Conservation (phyloP, 2,113 vertebrate genomes). For the Crotalus horridus region DNA sequence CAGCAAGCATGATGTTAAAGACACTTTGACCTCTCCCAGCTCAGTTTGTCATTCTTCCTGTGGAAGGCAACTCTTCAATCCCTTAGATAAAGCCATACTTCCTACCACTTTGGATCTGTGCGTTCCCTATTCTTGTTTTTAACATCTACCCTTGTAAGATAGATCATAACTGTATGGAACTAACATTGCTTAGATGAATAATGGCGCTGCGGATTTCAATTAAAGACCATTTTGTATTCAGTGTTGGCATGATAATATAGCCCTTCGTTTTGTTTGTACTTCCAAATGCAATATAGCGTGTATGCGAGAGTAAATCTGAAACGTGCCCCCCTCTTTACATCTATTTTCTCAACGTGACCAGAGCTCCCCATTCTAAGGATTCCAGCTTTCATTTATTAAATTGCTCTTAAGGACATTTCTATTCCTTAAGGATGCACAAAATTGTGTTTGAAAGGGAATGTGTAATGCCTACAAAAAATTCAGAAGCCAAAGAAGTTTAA, state of each 20-base stretch:
- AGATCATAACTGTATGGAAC: constrained; percentile 19
- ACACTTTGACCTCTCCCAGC: neutral
- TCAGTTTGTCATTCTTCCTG: constrained; percentile 17
- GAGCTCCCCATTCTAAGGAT: neutral
- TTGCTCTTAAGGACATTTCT: neutral
- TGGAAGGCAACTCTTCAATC: constrained; percentile 20
- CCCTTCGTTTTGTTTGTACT: neutral
- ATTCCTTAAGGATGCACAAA: neutral
- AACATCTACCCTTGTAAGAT: constrained; percentile 21
- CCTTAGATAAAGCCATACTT: constrained; percentile 13
- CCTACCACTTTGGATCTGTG: neutral
- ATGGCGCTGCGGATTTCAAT: constrained; percentile 22
- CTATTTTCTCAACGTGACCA: neutral
- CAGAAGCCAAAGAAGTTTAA: neutral
- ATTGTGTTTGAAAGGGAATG: neutral
- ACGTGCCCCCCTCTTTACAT: neutral
- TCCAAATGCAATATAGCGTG: neutral
- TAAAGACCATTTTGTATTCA: constrained; percentile 37
- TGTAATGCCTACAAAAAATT: neutral
- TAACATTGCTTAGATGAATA: constrained; percentile 27
- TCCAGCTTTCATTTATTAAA: neutral
- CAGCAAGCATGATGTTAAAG: neutral
- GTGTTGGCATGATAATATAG: neutral
- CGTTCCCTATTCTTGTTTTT: neutral
- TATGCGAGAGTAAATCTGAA: neutral